A percentile compares a stretch with the other conserved stretches of the same genome.
phyloP scores from a whole-genome alignment of 92 coral and sea anemone species.

The Paramuricea clavata region DNA sequence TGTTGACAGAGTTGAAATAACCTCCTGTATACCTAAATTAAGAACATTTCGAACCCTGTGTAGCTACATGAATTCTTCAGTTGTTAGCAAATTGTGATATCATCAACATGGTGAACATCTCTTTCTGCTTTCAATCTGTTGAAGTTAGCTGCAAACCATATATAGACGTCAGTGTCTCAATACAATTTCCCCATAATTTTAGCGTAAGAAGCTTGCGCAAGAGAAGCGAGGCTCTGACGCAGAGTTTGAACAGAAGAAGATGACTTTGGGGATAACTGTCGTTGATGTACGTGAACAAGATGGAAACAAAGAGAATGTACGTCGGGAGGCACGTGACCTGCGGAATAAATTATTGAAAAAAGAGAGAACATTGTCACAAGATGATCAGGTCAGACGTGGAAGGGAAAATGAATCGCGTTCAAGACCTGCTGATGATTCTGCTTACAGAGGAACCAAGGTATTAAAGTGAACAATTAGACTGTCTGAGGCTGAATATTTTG shows the following conservation, averaged over 20 bases:
- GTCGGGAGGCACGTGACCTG: conserved; percentile 75
- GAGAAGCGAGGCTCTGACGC: conserved; percentile 92
- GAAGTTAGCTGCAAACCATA: no score
- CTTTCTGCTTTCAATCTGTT: no score
- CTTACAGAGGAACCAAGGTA: conserved; percentile 57
- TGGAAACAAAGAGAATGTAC: conserved; percentile 72
- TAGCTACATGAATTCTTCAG: no score
- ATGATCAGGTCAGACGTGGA: conserved; percentile 62
- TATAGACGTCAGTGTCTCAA: no score
- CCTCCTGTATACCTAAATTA: no score
- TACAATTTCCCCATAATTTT: no score
- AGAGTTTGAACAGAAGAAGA: conserved; percentile 95
- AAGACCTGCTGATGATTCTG: conserved; percentile 72
- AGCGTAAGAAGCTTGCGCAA: conserved; percentile 87
- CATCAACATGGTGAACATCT: no score
- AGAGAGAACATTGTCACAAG: conserved; percentile 68
- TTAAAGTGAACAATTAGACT: no score
- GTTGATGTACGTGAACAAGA: conserved; percentile 83
- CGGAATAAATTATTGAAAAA: conserved; percentile 79
- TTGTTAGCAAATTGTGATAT: no score
- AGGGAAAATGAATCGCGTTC: conserved; percentile 77
- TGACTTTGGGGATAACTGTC: conserved; percentile 91
- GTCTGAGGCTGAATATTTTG: no score
- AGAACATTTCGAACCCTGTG: no score
- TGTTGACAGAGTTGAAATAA: no score